These are phyloP conservation scores for Lepilemur ruficaudatus DNA, from an alignment of 2,797 vertebrate species.

Conservation along the genomic window DNA sequence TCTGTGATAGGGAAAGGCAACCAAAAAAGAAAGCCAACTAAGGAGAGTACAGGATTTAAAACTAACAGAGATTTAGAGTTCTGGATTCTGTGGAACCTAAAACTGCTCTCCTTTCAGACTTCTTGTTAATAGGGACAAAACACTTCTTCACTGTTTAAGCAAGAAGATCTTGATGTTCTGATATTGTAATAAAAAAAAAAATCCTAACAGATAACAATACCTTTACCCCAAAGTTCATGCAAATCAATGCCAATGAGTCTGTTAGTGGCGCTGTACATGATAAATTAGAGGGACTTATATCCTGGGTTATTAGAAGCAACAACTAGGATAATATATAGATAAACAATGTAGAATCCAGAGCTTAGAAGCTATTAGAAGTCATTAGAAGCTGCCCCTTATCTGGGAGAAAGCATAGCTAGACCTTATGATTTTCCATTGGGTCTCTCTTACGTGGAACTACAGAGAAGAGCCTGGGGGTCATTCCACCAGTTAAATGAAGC, in stretches of 20 bases:
- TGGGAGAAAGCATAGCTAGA: constrained; percentile 28
- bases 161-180: background rate
- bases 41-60: background rate
- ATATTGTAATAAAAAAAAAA: background rate
- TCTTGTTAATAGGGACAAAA: background rate
- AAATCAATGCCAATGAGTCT: background rate
- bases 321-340: background rate
- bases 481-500: constrained; percentile 38
- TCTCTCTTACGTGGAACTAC: background rate
- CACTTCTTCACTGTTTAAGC: constrained; percentile 13
- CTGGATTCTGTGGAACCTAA: background rate
- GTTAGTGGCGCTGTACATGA: background rate
- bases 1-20: background rate
- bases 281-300: background rate
- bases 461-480: constrained; percentile 34
- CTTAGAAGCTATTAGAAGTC: background rate
- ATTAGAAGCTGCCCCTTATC: background rate
- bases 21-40: background rate
- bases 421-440: background rate
- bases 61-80: background rate
- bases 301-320: background rate
- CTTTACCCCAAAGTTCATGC: background rate
- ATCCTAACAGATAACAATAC: background rate
- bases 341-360: background rate
- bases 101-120: background rate